Evolutionary conservation across 2,113 vertebrate genomes (phyloP).

Genomic region (Nyctibius bracteatus): DNA sequence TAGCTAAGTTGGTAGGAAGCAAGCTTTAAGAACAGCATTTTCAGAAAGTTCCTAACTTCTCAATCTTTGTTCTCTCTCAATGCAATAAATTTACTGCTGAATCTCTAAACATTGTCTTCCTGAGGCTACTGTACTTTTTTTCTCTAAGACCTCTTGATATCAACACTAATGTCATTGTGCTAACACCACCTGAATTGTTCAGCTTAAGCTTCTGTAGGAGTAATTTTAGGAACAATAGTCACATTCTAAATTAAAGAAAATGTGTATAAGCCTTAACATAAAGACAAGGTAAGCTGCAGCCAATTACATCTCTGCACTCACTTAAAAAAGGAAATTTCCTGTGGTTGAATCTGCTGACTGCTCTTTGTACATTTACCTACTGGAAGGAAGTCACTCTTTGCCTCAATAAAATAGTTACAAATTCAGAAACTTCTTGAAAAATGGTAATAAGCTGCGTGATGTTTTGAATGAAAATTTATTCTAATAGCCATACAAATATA

Average conservation of each 20-base stretch:
- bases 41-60: not conserved
- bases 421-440: not conserved
- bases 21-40: not conserved
- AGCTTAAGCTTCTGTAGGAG: not conserved
- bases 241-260: not conserved
- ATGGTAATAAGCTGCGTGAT: not conserved
- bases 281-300: not conserved
- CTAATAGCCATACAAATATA: not conserved
- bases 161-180: not conserved
- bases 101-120: not conserved
- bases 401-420: not conserved
- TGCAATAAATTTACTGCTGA: not conserved
- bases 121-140: not conserved
- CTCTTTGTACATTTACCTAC: not conserved
- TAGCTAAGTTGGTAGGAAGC: not conserved
- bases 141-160: not conserved
- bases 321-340: not conserved
- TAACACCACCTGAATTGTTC: not conserved
- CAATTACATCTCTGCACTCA: not conserved
- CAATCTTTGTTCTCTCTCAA: not conserved
- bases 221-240: not conserved
- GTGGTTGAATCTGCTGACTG: not conserved
- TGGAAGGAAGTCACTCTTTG: not conserved
- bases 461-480: not conserved
- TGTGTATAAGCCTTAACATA: not conserved